These are phyloP conservation scores for Ptilodon capucinus DNA, from an alignment of 2,888 invertebrate species.

Conservation along the genomic window DNA sequence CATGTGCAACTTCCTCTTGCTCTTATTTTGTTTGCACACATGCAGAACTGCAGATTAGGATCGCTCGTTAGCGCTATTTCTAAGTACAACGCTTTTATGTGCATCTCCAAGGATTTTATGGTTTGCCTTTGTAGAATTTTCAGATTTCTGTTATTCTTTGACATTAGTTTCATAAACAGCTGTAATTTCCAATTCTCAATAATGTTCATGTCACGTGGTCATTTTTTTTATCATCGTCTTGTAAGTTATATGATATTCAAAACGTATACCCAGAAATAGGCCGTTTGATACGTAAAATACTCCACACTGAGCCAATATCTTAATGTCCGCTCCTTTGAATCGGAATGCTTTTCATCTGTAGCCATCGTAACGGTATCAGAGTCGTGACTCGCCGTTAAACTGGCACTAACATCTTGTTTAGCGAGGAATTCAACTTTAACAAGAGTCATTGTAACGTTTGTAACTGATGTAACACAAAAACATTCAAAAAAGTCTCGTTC, in stretches of 20 bases:
- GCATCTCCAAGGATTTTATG: slow-evolving; percentile 2
- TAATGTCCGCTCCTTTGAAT: slow-evolving; percentile 19
- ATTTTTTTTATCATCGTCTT: too few relatives aligned
- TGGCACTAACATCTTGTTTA: slow-evolving; percentile 37
- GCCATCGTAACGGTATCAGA: slow-evolving; percentile 46
- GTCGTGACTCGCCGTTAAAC: slow-evolving; percentile 47
- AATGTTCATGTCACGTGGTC: not conserved
- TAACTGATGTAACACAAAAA: slow-evolving; percentile 8
- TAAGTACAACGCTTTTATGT: slow-evolving; percentile 29
- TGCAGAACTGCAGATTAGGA: slow-evolving; percentile 46
- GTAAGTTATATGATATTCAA: slow-evolving; percentile 7
- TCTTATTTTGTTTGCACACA: slow-evolving; percentile 46
- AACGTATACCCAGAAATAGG: slow-evolving; percentile 7
- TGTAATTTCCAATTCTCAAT: not conserved
- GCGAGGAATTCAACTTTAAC: slow-evolving; percentile 22
- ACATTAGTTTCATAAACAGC: not conserved
- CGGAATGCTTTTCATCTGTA: slow-evolving; percentile 32
- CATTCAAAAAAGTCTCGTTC: not conserved
- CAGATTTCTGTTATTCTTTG: not conserved
- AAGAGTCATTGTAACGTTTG: slow-evolving; percentile 17
- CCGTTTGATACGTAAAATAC: slow-evolving; percentile 10
- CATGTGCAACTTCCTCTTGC: slow-evolving; percentile 54
- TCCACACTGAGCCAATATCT: slow-evolving; percentile 8
- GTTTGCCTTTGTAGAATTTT: not conserved
- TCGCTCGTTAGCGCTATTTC: slow-evolving; percentile 28